These are phyloP conservation scores for Trogon melanurus DNA, from an alignment of 2,113 vertebrate genomes.

Conservation along the genomic window DNA sequence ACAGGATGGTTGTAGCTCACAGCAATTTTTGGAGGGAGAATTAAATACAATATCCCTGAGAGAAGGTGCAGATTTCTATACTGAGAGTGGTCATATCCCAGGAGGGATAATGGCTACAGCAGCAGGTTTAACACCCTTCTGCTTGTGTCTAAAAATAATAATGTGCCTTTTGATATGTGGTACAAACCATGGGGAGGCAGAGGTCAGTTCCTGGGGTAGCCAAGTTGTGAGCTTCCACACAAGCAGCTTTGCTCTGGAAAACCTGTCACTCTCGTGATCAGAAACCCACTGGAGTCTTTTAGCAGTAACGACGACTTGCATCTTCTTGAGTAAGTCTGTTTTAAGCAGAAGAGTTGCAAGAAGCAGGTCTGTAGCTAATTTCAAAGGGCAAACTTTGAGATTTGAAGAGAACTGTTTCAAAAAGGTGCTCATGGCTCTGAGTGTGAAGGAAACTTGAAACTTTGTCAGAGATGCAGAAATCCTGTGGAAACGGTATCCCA, in stretches of 20 bases:
- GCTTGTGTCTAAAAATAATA: background rate
- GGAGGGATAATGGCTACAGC: background rate
- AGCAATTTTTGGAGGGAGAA: background rate
- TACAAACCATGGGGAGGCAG: background rate
- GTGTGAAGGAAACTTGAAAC: background rate
- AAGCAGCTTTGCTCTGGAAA: background rate
- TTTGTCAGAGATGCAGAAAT: background rate
- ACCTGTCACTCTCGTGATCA: background rate
- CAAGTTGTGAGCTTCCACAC: background rate
- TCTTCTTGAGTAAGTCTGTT: background rate
- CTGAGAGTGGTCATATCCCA: background rate
- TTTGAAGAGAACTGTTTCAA: background rate
- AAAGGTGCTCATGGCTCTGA: background rate
- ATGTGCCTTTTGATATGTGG: background rate
- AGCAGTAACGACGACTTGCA: fast-evolving
- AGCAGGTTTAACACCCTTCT: background rate
- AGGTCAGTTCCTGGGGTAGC: background rate
- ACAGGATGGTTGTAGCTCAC: background rate
- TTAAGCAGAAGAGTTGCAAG: background rate
- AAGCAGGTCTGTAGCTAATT: background rate
- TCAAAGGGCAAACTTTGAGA: background rate
- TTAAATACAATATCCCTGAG: background rate
- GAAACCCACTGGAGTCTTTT: background rate
- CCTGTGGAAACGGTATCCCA: background rate
- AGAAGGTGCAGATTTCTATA: background rate